Conservation (phyloP, 2,113 vertebrate species). For the Amphilophus citrinellus region DNA sequence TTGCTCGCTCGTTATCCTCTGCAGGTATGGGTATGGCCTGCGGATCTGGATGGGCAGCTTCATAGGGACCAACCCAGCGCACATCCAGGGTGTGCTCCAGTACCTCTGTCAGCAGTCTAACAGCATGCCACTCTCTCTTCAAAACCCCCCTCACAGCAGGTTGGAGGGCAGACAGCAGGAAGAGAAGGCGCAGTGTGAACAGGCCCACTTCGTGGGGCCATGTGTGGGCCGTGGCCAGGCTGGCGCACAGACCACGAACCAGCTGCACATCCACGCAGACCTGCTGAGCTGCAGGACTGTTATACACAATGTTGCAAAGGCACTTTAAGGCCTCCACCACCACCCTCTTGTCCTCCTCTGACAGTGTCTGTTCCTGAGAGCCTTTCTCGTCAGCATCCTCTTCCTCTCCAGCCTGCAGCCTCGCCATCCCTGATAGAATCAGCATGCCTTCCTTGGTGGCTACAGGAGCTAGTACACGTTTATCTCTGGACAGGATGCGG, state of each 20-base stretch:
- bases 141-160: constrained; percentile 87
- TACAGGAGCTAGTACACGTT: constrained; percentile 92
- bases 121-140: constrained; percentile 86
- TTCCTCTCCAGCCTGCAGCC: constrained; percentile 64
- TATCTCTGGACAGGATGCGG: constrained; percentile 96
- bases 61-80: constrained; percentile 90
- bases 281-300: constrained; percentile 92
- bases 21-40: constrained; percentile 84
- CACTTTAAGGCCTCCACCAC: constrained; percentile 97
- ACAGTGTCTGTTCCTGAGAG: constrained; percentile 70
- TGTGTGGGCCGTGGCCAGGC: constrained; percentile 82
- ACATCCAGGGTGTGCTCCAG: constrained; percentile 92
- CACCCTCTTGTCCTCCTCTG: constrained; percentile 87
- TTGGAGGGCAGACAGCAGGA: constrained; percentile 93
- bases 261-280: constrained; percentile 92
- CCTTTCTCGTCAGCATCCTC: constrained; percentile 17
- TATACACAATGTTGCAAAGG: constrained; percentile 96
- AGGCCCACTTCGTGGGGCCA: constrained; percentile 90
- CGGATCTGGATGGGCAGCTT: constrained; percentile 81
- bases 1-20: constrained; percentile 89
- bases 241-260: constrained; percentile 87
- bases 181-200: constrained; percentile 94
- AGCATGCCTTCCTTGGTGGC: constrained; percentile 92
- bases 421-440: constrained; percentile 88
- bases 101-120: constrained; percentile 88